Conservation (phyloP, 2,113 vertebrate species). For the Anthoscopus minutus region DNA sequence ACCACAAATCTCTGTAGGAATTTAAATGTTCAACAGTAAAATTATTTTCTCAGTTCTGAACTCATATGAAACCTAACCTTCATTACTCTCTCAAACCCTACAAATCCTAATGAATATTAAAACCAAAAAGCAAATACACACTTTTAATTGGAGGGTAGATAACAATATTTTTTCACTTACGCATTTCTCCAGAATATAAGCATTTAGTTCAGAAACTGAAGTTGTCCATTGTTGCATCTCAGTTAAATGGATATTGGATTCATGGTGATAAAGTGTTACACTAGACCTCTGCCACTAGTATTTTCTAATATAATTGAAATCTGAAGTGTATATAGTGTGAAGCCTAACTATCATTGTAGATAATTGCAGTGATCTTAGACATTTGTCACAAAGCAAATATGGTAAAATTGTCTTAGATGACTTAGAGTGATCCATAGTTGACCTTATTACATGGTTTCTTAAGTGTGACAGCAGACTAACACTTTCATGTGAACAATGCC, state of each 20-base stretch:
- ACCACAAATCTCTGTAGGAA: background rate
- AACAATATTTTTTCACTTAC: background rate
- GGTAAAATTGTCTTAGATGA: background rate
- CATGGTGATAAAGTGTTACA: background rate
- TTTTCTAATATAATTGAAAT: constrained; percentile 1
- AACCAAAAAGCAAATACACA: background rate
- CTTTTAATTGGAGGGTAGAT: background rate
- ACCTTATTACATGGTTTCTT: constrained; percentile 28
- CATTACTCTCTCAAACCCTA: background rate
- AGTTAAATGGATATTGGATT: constrained; percentile 3
- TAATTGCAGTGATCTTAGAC: constrained; percentile 29
- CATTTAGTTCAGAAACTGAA: background rate
- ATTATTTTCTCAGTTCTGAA: background rate
- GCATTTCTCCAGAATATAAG: background rate
- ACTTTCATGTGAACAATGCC: constrained; percentile 9
- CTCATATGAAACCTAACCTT: background rate
- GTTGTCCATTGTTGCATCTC: background rate
- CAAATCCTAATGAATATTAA: background rate
- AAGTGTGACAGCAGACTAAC: constrained; percentile 18
- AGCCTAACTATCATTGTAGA: background rate
- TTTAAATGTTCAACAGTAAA: background rate
- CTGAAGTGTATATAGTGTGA: background rate
- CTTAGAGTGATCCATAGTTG: background rate
- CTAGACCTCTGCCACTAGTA: background rate
- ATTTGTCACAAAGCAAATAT: constrained; percentile 11